phyloP scores from a whole-genome alignment of 2,888 invertebrate species.

The Heliconius cydno region DNA sequence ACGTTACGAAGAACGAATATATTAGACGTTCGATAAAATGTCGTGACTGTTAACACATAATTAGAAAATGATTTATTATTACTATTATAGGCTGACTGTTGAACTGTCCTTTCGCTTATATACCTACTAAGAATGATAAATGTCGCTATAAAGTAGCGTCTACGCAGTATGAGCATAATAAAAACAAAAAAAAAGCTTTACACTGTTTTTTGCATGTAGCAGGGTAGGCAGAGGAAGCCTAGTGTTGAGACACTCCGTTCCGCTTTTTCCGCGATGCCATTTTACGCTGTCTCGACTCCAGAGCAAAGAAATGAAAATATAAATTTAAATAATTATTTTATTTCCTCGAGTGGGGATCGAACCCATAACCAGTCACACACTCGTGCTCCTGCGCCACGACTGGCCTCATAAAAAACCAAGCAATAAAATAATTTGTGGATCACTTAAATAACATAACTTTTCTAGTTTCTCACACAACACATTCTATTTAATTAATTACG shows the following conservation, averaged over 20 bases:
- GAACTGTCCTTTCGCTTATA: constrained; percentile 17
- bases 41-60: constrained; percentile 29
- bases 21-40: constrained; percentile 4
- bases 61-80: constrained; percentile 27
- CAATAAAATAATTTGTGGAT: constrained; percentile 20
- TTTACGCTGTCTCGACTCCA: too few species aligned
- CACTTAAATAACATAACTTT: constrained; percentile 14
- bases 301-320: too few species aligned
- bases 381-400: too few species aligned
- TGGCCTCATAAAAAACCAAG: background rate
- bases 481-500: constrained; percentile 26
- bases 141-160: constrained; percentile 10
- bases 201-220: too few species aligned
- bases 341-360: too few species aligned
- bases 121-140: background rate
- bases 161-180: background rate
- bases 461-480: constrained; percentile 18
- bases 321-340: too few species aligned
- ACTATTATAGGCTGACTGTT: constrained; percentile 4
- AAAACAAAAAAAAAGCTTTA: background rate
- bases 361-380: too few species aligned
- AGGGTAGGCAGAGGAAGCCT: too few species aligned
- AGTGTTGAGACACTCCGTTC: too few species aligned
- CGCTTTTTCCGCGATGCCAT: too few species aligned
- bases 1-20: background rate